Percentiles rank a stretch among this genome's conserved stretches.
These are phyloP conservation scores for Callopanchax toddi DNA, from an alignment of 2,113 vertebrate genomes.

Conservation along the genomic window DNA sequence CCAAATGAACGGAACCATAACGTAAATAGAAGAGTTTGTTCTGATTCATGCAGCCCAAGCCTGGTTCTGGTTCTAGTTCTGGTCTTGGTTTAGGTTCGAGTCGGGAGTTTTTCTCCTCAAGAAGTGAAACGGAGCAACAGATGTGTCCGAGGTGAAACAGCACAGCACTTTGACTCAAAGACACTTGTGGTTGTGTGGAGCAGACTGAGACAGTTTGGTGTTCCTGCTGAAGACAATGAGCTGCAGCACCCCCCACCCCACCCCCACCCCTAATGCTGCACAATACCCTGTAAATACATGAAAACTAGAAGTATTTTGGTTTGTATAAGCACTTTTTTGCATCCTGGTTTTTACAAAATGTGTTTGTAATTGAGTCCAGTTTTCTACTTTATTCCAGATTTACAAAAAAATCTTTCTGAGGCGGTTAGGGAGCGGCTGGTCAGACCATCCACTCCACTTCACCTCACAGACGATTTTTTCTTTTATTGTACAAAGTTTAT, in stretches of 20 bases:
- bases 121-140: slow-evolving; percentile 51
- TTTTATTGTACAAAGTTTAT: slow-evolving; percentile 53
- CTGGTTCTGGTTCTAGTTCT: slow-evolving; percentile 45
- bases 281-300: slow-evolving; percentile 66
- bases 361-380: slow-evolving; percentile 55
- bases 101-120: too few species aligned
- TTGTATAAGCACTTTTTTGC: slow-evolving; percentile 77
- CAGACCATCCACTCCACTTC: not conserved
- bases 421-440: too few species aligned
- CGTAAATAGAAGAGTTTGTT: not conserved
- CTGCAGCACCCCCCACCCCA: slow-evolving; percentile 18
- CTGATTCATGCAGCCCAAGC: slow-evolving; percentile 17
- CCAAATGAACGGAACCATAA: not conserved
- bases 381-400: slow-evolving; percentile 51
- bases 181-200: too few species aligned
- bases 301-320: slow-evolving; percentile 53
- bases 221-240: slow-evolving; percentile 75
- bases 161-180: slow-evolving; percentile 67
- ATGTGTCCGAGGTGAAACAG: slow-evolving; percentile 34
- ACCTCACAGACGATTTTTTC: slow-evolving; percentile 11
- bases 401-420: not conserved
- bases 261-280: slow-evolving; percentile 40
- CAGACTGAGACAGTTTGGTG: slow-evolving; percentile 46
- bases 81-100: too few species aligned
- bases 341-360: slow-evolving; percentile 59